phyloP scores from a whole-genome alignment of 2,888 invertebrate species.

The Leptura quadrifasciata region DNA sequence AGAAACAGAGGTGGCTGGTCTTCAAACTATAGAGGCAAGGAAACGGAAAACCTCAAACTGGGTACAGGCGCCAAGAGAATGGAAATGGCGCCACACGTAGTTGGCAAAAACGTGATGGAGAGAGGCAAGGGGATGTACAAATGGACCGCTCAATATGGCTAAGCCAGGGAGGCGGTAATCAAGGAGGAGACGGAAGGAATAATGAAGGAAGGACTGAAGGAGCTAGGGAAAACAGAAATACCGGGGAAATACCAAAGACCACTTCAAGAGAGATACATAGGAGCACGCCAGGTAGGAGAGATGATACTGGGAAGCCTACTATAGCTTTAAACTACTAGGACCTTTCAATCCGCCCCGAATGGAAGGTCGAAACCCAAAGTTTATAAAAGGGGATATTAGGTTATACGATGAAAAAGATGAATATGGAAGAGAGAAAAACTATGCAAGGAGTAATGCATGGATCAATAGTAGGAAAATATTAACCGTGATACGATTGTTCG shows the following conservation, averaged over 20 bases:
- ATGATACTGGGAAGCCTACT: neutral
- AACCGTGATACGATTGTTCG: no score
- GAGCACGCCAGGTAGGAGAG: neutral
- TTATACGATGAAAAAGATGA: no score
- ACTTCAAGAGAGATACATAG: neutral
- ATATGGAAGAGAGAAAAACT: no score
- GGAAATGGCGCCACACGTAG: neutral
- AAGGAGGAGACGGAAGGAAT: neutral
- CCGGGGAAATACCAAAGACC: neutral
- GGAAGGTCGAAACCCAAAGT: neutral
- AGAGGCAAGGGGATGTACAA: neutral
- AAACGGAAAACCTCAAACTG: neutral
- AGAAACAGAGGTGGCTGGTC: neutral
- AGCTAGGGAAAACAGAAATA: neutral
- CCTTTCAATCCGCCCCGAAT: neutral
- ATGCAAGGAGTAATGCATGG: no score
- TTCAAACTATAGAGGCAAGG: neutral
- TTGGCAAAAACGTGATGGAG: neutral
- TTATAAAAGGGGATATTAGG: no score
- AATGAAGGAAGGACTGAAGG: neutral
- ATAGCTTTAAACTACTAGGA: conserved; percentile 5
- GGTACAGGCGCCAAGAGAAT: neutral
- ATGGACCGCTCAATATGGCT: neutral
- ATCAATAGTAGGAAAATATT: no score
- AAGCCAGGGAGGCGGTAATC: neutral